Conservation (phyloP, 2,888 invertebrate genomes). For the Epistrophe eligans region DNA sequence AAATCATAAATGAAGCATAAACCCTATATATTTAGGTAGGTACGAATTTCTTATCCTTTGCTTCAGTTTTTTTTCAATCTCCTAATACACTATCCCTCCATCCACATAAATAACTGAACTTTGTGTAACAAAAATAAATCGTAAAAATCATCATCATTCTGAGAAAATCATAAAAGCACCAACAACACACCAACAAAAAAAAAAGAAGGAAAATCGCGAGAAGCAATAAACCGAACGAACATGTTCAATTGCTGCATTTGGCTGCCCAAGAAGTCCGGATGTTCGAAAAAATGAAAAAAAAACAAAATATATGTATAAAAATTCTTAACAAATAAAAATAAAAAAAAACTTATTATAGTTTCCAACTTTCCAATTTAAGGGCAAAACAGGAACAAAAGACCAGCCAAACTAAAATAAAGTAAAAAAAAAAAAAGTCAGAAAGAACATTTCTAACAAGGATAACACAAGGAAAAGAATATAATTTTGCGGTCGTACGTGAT, state of each 20-base stretch:
- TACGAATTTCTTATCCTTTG: neutral
- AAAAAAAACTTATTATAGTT: constrained; percentile 39
- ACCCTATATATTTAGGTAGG: neutral
- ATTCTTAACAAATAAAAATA: constrained; percentile 22
- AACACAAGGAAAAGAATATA: constrained; percentile 75
- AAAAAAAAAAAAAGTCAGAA: constrained; percentile 23
- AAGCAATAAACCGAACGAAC: constrained; percentile 21
- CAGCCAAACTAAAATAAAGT: constrained; percentile 32
- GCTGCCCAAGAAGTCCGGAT: constrained; percentile 38
- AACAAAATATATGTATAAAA: neutral
- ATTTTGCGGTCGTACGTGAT: constrained; percentile 76
- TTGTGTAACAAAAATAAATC: constrained; percentile 22
- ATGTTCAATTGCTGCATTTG: constrained; percentile 56
- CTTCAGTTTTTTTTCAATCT: neutral
- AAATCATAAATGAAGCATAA: neutral
- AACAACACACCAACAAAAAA: constrained; percentile 19
- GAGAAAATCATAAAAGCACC: constrained; percentile 18
- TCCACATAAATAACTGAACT: constrained; percentile 7
- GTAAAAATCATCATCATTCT: constrained; percentile 29
- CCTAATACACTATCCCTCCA: neutral
- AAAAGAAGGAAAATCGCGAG: constrained; percentile 20
- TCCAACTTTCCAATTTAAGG: constrained; percentile 65
- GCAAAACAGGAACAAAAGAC: constrained; percentile 43
- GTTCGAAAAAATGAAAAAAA: constrained; percentile 7
- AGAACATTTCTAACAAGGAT: constrained; percentile 69